A percentile compares a stretch with the other conserved stretches of the same genome.
Conservation (phyloP, 2,888 invertebrate species). For the Ophion ventricosus region DNA sequence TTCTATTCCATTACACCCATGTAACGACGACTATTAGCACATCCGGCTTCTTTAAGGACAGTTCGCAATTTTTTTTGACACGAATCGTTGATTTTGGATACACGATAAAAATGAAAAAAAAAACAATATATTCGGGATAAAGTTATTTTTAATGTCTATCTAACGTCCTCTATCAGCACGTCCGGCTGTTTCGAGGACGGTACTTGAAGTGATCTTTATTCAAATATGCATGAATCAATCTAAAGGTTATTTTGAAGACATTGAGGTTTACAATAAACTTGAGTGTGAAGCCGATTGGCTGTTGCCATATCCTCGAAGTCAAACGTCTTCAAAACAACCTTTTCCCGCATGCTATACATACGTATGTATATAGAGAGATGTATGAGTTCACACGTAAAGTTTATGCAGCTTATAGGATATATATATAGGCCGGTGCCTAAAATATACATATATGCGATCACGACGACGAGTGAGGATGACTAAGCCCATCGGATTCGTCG, state of each 20-base stretch:
- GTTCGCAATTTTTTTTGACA: too few relatives aligned
- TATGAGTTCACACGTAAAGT: neutral
- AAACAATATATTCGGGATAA: too few relatives aligned
- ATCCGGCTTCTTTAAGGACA: too few relatives aligned
- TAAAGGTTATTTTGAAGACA: neutral
- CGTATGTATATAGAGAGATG: neutral
- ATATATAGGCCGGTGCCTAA: constrained; percentile 3
- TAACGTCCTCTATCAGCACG: neutral
- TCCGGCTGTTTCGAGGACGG: neutral
- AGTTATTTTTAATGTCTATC: too few relatives aligned
- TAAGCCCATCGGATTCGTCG: constrained; percentile 62
- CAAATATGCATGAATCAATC: neutral
- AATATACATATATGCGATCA: constrained; percentile 42
- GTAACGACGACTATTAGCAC: too few relatives aligned
- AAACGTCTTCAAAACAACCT: neutral
- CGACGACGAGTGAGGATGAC: constrained; percentile 64
- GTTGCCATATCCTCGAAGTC: neutral
- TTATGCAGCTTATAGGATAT: constrained; percentile 6
- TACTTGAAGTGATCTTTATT: neutral
- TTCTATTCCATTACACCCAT: too few relatives aligned
- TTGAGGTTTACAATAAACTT: neutral
- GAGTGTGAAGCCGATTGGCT: too few relatives aligned
- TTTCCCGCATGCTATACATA: neutral
- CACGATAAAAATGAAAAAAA: too few relatives aligned
- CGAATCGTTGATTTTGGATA: too few relatives aligned